Percentiles rank a stretch among this genome's conserved stretches.
Conservation (phyloP, 2,888 invertebrate genomes). For the Torymus aiolomorphi region DNA sequence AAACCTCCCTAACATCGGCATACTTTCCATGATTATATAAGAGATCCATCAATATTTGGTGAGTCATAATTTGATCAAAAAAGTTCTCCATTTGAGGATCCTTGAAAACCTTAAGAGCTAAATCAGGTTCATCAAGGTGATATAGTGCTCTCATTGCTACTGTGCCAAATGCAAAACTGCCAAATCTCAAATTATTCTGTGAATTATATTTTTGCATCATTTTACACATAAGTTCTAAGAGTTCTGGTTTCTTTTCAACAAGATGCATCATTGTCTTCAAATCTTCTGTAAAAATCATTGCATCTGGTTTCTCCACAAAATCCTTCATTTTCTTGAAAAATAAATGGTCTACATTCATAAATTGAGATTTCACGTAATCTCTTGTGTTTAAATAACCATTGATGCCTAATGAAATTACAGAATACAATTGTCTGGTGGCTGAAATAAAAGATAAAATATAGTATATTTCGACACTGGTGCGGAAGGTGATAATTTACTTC, state of each 20-base stretch:
- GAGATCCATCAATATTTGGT: slow-evolving; percentile 84
- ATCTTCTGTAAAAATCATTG: slow-evolving; percentile 90
- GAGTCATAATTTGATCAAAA: slow-evolving; percentile 84
- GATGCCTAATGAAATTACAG: slow-evolving; percentile 80
- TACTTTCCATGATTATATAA: slow-evolving; percentile 83
- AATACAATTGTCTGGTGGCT: slow-evolving; percentile 77
- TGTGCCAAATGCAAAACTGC: slow-evolving; percentile 89
- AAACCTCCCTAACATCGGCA: slow-evolving; percentile 81
- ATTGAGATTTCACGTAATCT: slow-evolving; percentile 79
- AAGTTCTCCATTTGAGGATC: slow-evolving; percentile 80
- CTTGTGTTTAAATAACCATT: slow-evolving; percentile 79
- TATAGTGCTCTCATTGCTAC: slow-evolving; percentile 88
- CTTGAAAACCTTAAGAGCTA: slow-evolving; percentile 82
- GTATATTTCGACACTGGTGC: too few species aligned
- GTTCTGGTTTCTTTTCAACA: slow-evolving; percentile 79
- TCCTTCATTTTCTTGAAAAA: slow-evolving; percentile 85
- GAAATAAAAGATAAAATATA: too few species aligned
- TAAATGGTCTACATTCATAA: slow-evolving; percentile 80
- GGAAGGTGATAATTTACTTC: too few species aligned
- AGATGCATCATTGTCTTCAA: slow-evolving; percentile 88
- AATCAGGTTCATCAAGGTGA: slow-evolving; percentile 81
- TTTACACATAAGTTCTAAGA: slow-evolving; percentile 80
- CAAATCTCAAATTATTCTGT: slow-evolving; percentile 85
- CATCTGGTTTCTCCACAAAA: slow-evolving; percentile 78
- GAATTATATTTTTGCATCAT: slow-evolving; percentile 86